These are phyloP conservation scores for Atrichornis clamosus DNA, from an alignment of 2,113 vertebrate species.

Conservation along the genomic window DNA sequence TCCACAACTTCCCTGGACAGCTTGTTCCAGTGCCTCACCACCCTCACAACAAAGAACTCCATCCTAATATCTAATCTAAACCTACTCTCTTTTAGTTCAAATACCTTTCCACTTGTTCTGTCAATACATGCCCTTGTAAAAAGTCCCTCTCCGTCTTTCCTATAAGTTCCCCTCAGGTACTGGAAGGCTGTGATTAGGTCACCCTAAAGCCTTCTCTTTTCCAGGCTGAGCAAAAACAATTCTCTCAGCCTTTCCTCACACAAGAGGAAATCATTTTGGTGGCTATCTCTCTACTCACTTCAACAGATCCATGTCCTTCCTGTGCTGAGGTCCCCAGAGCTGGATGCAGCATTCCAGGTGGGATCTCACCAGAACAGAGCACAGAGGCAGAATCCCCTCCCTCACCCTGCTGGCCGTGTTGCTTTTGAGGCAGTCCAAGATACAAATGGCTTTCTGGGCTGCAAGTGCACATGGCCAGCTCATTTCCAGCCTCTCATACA, in stretches of 20 bases:
- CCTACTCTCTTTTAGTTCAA: not conserved
- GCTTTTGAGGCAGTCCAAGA: not conserved
- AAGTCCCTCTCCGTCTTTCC: not conserved
- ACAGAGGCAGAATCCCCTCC: not conserved
- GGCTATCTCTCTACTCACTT: not conserved
- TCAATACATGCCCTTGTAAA: not conserved
- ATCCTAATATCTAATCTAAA: not conserved
- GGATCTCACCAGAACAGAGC: not conserved
- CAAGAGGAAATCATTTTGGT: not conserved
- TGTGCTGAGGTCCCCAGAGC: not conserved
- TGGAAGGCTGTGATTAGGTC: not conserved
- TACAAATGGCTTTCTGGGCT: not conserved
- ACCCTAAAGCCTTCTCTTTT: not conserved
- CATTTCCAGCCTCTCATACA: not conserved
- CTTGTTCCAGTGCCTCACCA: not conserved
- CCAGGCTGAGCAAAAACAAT: not conserved
- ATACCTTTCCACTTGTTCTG: not conserved
- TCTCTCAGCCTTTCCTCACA: not conserved
- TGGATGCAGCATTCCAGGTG: not conserved
- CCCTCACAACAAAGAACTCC: not conserved
- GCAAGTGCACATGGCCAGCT: not conserved
- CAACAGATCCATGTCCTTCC: not conserved
- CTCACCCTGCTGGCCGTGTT: rapidly evolving
- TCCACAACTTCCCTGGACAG: not conserved
- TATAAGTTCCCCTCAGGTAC: not conserved